These are phyloP conservation scores for Gymnogyps californianus DNA, from an alignment of 2,113 vertebrate genomes.

Conservation along the genomic window DNA sequence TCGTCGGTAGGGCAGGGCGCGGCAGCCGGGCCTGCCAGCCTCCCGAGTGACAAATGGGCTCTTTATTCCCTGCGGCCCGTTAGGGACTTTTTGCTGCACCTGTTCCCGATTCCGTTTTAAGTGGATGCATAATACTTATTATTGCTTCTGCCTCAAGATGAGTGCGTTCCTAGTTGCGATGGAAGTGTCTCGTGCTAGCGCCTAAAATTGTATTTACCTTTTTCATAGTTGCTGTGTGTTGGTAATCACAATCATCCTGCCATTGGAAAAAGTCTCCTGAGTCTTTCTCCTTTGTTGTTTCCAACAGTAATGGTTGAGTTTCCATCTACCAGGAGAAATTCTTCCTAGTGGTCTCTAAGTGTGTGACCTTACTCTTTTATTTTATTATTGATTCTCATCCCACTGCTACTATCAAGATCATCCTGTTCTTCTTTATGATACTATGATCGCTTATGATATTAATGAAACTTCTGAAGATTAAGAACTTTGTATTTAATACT, in stretches of 20 bases:
- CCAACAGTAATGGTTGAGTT: neutral
- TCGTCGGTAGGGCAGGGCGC: neutral
- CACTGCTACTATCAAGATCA: neutral
- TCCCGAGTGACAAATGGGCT: accelerated
- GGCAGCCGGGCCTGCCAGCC: neutral
- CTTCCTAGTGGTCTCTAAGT: too few species aligned
- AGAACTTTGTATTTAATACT: neutral
- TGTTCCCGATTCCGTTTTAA: neutral
- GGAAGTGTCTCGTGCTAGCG: too few species aligned
- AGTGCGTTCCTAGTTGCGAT: accelerated
- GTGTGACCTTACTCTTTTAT: neutral
- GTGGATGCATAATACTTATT: accelerated
- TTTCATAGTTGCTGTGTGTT: too few species aligned
- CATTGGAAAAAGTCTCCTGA: neutral
- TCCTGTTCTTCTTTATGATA: neutral
- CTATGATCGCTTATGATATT: neutral
- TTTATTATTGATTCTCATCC: neutral
- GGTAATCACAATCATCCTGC: neutral
- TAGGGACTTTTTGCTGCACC: neutral
- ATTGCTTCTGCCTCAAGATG: neutral
- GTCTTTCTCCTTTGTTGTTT: neutral
- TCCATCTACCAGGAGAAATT: neutral
- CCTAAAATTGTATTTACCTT: neutral
- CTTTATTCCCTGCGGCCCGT: neutral
- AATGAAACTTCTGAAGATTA: neutral